Evolutionary conservation across 1,140 invertebrate species (phyloP).

Genomic region (Drosophila nebulosa): DNA sequence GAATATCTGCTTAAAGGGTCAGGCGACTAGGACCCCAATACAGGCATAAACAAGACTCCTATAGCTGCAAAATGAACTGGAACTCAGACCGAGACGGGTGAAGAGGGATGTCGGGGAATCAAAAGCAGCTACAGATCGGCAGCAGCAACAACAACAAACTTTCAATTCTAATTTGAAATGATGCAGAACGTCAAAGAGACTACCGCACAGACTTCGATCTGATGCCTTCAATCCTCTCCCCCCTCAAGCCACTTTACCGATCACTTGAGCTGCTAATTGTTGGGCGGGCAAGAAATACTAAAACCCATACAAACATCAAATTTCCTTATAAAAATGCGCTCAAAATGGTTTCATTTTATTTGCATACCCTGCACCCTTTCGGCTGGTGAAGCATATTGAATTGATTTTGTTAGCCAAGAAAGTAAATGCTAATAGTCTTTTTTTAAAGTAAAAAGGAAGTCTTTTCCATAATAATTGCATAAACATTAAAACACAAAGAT

Average conservation of each 20-base stretch:
- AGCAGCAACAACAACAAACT: slow-evolving; percentile 50
- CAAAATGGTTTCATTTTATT: slow-evolving; percentile 25
- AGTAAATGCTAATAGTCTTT: not conserved
- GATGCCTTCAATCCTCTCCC: not conserved
- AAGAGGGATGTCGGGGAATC: not conserved
- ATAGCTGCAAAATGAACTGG: slow-evolving; percentile 6
- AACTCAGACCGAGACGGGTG: not conserved
- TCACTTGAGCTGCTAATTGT: slow-evolving; percentile 76
- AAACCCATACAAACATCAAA: slow-evolving; percentile 31
- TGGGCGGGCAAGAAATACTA: slow-evolving; percentile 48
- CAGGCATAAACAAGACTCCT: slow-evolving; percentile 24
- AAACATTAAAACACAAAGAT: no score
- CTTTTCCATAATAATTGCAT: no score
- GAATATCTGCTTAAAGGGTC: slow-evolving; percentile 21
- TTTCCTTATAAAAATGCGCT: slow-evolving; percentile 60
- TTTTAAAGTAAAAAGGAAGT: no score
- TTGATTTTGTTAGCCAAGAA: not conserved
- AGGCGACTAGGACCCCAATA: slow-evolving; percentile 18
- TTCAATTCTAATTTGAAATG: slow-evolving; percentile 77
- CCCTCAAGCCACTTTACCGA: slow-evolving; percentile 31
- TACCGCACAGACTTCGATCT: slow-evolving; percentile 23
- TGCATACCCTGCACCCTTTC: not conserved
- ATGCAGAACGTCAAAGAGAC: slow-evolving; percentile 70
- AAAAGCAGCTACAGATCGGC: slow-evolving; percentile 1
- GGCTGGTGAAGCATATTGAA: not conserved